Evolutionary conservation across 1,140 invertebrate genomes (phyloP).

Genomic region (Drosophila littoralis): DNA sequence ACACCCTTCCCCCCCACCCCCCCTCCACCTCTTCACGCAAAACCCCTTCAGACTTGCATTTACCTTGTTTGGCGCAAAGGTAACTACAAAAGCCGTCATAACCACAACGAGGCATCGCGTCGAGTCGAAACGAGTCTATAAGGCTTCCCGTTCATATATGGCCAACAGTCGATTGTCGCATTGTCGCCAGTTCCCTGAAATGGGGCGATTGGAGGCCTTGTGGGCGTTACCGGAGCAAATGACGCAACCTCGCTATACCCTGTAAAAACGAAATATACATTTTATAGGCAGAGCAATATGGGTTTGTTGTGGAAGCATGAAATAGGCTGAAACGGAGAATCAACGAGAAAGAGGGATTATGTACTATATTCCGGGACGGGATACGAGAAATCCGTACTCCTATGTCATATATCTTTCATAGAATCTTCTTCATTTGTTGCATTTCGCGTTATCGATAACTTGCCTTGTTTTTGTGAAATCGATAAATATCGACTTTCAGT

Average conservation of each 20-base stretch:
- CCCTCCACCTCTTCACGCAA: neutral
- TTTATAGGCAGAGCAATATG: neutral
- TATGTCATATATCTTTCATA: too few species aligned
- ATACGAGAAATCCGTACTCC: too few species aligned
- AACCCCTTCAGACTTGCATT: slow-evolving; percentile 25
- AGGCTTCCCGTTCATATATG: slow-evolving; percentile 70
- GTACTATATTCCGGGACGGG: too few species aligned
- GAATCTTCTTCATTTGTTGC: too few species aligned
- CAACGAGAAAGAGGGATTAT: too few species aligned
- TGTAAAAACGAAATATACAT: too few species aligned
- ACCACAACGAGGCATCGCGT: slow-evolving; percentile 23
- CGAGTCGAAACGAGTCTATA: slow-evolving; percentile 23
- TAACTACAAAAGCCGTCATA: slow-evolving; percentile 35
- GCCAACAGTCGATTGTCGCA: slow-evolving; percentile 27
- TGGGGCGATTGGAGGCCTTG: slow-evolving; percentile 17
- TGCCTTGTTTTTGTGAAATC: too few species aligned
- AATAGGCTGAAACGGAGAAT: too few species aligned
- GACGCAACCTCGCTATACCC: slow-evolving; percentile 48
- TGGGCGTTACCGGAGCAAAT: slow-evolving; percentile 53
- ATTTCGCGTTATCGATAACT: too few species aligned
- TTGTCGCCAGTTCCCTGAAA: slow-evolving; percentile 34
- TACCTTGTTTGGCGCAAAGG: slow-evolving; percentile 52
- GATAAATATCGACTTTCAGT: too few species aligned
- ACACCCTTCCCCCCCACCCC: neutral
- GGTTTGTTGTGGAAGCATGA: too few species aligned